Evolutionary conservation across 2,797 vertebrate species (phyloP).

Genomic region (Chaenodraco wilsoni): DNA sequence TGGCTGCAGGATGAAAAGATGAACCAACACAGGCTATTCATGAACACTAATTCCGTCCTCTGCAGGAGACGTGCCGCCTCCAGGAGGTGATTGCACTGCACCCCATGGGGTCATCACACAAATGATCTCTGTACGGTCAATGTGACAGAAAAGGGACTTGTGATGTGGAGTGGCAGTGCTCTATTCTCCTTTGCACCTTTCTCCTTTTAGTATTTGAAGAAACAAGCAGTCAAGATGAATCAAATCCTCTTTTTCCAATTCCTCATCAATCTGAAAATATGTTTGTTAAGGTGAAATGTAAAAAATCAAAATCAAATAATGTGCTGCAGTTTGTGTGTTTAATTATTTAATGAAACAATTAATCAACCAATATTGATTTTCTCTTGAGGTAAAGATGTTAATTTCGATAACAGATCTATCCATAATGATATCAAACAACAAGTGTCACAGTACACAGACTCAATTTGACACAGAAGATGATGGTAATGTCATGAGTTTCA

Average conservation of each 20-base stretch:
- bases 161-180: not conserved
- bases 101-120: slow-evolving; percentile 21
- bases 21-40: slow-evolving; percentile 56
- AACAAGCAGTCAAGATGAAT: slow-evolving; percentile 6
- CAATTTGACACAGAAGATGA: slow-evolving; percentile 25
- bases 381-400: not conserved
- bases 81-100: slow-evolving; percentile 23
- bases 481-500: not conserved
- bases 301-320: not conserved
- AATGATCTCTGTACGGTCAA: slow-evolving; percentile 20
- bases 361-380: not conserved
- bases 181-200: not conserved
- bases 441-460: not conserved
- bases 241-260: not conserved
- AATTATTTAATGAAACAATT: not conserved
- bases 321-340: slow-evolving; percentile 1
- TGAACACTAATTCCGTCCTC: slow-evolving; percentile 49
- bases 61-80: slow-evolving; percentile 22
- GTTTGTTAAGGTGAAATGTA: slow-evolving; percentile 5
- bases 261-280: not conserved
- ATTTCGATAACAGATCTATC: slow-evolving; percentile 27
- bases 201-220: not conserved
- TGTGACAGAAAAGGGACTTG: slow-evolving; percentile 9
- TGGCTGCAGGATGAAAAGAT: slow-evolving; percentile 56
- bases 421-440: not conserved